Percentiles rank a stretch among this genome's conserved stretches.
Evolutionary conservation across 2,113 vertebrate species (phyloP).

Genomic region (Clarias batrachus): DNA sequence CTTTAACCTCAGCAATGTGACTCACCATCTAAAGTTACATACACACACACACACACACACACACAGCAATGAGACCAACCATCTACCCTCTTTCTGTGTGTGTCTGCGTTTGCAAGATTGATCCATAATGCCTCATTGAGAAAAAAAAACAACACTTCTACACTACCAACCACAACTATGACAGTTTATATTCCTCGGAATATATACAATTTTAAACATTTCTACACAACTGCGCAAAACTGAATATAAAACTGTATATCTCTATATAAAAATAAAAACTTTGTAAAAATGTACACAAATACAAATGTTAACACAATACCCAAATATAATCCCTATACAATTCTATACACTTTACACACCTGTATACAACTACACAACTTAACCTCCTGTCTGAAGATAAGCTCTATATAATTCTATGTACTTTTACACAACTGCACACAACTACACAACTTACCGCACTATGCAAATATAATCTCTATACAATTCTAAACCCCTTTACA

Average conservation of each 20-base stretch:
- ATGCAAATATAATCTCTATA: background rate
- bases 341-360: no score
- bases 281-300: background rate
- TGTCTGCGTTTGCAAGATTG: background rate
- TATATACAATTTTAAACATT: background rate
- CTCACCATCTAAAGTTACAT: slow-evolving; percentile 32
- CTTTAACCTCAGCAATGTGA: slow-evolving; percentile 31
- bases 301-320: background rate
- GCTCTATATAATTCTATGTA: no score
- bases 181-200: no score
- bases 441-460: background rate
- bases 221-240: slow-evolving; percentile 9
- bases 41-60: slow-evolving; percentile 17
- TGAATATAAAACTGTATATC: no score
- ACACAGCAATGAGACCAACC: background rate
- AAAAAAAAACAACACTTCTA: no score
- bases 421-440: background rate
- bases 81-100: background rate
- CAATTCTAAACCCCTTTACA: background rate
- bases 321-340: background rate
- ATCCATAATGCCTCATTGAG: no score
- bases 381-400: no score
- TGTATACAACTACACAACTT: no score
- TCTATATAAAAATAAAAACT: no score
- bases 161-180: no score